Evolutionary conservation across 1,140 invertebrate species (phyloP), one percentile per base, ranked within the genome.

Genomic region (Medauroidea extradentata): DNA sequence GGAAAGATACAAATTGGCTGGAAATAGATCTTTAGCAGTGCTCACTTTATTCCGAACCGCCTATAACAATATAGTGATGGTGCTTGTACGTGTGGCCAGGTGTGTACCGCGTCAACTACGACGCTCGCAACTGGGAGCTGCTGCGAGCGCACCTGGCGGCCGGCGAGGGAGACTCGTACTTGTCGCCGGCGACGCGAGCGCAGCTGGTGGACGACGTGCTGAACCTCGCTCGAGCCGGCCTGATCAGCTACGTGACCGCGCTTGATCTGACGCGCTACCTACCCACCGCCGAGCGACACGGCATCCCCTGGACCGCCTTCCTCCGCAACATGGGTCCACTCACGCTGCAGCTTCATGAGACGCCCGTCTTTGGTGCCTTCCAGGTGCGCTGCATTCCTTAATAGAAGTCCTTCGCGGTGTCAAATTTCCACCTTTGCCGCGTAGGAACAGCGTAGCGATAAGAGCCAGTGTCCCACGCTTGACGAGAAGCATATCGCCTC

Each of bases 171-270:
- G 85, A 81, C 61, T 72, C 75, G 64, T 74, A 83, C 41, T 70
- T 72, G 53, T 64, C 65, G 43, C 79, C 84, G 0, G 83, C 88
- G 21, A 96, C 95, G 71, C 75, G 93, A 61, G 93, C 92, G 0
- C 93, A 96, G 71, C 76, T 96, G 3, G 78, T 96, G 0, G 90
- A 96, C 67, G 94, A 96, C 72, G 85, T 90, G 0, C 79, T 95
- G 65, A 91, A 91, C 66, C 75, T 97, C 34, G 91, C 91, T 0
- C 72, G 85, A n/a, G 83, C 83, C 9, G 84, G 83, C 13, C 76
- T 79, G 42, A 63, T 90, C 2, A 73, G 80, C 53, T 90, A 90
- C 63, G 69, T 78, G 1, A 83, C 83, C 0, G 89, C 89, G 7
- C 70, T 94, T 61, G 84, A 90, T 62, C 77, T 90, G 0, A 90